Evolutionary conservation across 2,797 vertebrate species (phyloP), one percentile per base, ranked within the genome.

Genomic region (Margarornis squamiger): DNA sequence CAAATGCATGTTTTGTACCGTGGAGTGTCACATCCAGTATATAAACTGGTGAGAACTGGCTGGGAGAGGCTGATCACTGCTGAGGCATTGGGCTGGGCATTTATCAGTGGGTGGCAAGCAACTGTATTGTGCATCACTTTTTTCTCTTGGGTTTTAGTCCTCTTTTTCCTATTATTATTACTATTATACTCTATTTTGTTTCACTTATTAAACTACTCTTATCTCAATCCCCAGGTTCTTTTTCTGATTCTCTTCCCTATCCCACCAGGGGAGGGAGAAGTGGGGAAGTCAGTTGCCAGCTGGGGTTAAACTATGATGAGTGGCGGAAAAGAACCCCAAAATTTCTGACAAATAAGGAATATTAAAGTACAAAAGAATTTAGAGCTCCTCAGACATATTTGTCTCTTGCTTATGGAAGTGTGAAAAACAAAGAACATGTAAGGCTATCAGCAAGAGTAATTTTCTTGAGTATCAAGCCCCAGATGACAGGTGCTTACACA

Each of bases 321-420:
- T 21, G 18, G n/a, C 21, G 36, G 2, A 34, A 58, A 65, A 74
- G 52, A 32, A 0, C 0, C 18, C 26, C 18, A 52, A 34, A 14
- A 61, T 48, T 72, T 70, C 26, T 71, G 14, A 71, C 34, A 73
- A 73, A 68, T 43, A 58, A 23, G 12, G 23, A 84, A 63, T 27
- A 63, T 3, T 41, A 7, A 68, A 46, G 10, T 8, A 6, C 8
- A 65, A 65, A 92, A 70, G 20, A 74, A 74, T 54, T 68, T 12
- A 58, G 36, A 85, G 11, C 20, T 52, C 66, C 43, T 57, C 30
- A 30, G 24, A 61, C 11, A 41, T 29, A 57, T 49, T 73, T 52
- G 14, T 41, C 22, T 87, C 57, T 82, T 54, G 63, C 59, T 91
- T 94, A 59, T 51, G 43, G 51, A 89, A 94, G 39, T 9, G 74